Percentiles rank a stretch among this genome's conserved stretches.
These are phyloP conservation scores for Protobothrops flavoviridis DNA, from an alignment of 2,113 vertebrate species.

Conservation along the genomic window DNA sequence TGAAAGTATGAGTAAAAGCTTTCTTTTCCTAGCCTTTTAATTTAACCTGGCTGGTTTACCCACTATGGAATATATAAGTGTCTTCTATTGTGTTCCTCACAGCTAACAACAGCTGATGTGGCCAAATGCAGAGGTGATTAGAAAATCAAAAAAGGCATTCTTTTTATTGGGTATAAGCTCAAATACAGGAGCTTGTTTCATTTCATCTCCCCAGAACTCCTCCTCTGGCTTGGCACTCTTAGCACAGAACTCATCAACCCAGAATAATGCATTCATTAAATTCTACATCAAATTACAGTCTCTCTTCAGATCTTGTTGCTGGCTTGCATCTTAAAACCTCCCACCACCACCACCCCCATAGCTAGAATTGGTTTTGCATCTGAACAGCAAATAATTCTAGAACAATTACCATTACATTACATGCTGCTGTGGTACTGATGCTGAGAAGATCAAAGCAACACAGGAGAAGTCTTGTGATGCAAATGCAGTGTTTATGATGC, in stretches of 20 bases:
- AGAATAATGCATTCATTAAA: conserved; percentile 55
- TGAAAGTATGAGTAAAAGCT: background rate
- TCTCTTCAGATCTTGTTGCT: conserved; percentile 47
- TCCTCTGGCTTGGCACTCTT: background rate
- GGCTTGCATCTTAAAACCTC: conserved; percentile 42
- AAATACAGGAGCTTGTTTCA: background rate
- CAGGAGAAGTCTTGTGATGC: conserved; percentile 62
- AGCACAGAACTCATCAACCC: conserved; percentile 35
- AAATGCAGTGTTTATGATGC: conserved; percentile 73
- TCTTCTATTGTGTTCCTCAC: conserved; percentile 24
- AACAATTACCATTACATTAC: conserved; percentile 65
- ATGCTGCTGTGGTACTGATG: conserved; percentile 57
- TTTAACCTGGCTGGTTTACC: conserved; percentile 21
- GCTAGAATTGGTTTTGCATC: conserved; percentile 64
- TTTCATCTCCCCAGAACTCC: background rate
- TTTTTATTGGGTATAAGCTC: background rate
- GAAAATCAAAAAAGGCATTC: conserved; percentile 19
- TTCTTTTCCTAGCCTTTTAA: background rate
- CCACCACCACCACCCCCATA: conserved; percentile 35
- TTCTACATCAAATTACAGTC: conserved; percentile 52
- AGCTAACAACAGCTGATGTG: background rate
- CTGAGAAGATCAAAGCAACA: conserved; percentile 71
- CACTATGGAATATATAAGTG: conserved; percentile 3
- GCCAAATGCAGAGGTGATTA: background rate
- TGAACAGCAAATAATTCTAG: conserved; percentile 65